Base-by-base conservation (phyloP, 2,797 vertebrate species). In the Macropus fuliginosus region DNA sequence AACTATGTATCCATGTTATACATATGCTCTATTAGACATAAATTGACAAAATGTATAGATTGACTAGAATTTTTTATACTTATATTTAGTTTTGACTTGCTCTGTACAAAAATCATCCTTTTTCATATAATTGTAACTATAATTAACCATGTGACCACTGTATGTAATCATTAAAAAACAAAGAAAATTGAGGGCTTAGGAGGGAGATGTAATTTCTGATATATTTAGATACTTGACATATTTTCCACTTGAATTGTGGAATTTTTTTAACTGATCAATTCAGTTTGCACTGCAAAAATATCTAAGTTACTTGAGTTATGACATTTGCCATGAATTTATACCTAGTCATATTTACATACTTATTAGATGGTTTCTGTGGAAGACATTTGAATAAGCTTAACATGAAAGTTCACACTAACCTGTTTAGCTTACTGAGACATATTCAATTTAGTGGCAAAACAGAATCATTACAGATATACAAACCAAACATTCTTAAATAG, bases 81-180 rank as follows among this genome's bases (percentile, higher is more conserved):
- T 95, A 91, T 91, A 11, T 56, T 74, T 46, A 87, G 94, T 56
- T 94, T 93, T 96, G 56, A 91, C 56, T 12, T 94, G 5, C 16
- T 94, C n/a, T 96, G 46, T 16, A 89, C 10, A 62, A 46, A 97
- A 31, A 24, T 5, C 90, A 12, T 8, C 8, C 92, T 95, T 24
- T 55, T 34, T 96, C 5, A 92, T 91, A 92, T 21, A 56, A 91
- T 4, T 91, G 13, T n/a, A 95, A 97, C 28, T 56, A 24, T 34
- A 55, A 91, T 89, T 27, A 92, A 62, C 0, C 34, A 6, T 74
- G 21, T 74, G 16, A 74, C 10, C 91, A 55, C 14, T 74, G 34
- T 95, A 0, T 50, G 55, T 5, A 74, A 4, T 46, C 50, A 56
- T 5, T 90, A 46, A 94, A 90, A 97, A 74, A 74, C 62, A 74